Conservation (phyloP, 1,140 invertebrate genomes). For the Pristionchus pacificus region DNA sequence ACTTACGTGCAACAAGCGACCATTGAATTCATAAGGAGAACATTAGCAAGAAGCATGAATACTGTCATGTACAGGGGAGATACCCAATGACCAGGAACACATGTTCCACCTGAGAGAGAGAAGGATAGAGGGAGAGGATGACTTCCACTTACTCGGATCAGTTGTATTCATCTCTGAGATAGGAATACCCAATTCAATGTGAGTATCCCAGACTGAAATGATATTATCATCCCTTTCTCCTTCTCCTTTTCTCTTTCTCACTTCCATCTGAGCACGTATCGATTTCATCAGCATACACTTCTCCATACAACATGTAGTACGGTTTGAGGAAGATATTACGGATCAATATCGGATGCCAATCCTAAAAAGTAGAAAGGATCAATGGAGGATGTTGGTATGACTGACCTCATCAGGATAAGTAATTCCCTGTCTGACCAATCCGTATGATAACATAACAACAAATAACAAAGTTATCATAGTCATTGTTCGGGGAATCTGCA, state of each 20-base stretch:
- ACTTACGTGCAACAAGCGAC: slow-evolving; percentile 94
- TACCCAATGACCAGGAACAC: slow-evolving; percentile 29
- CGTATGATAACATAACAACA: slow-evolving; percentile 16
- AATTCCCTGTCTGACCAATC: slow-evolving; percentile 25
- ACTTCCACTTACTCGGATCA: not conserved
- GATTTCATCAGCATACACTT: slow-evolving; percentile 77
- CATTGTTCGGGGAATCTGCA: slow-evolving; percentile 30
- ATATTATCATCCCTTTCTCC: too few species aligned
- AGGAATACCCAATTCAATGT: slow-evolving; percentile 62
- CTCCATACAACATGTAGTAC: slow-evolving; percentile 96
- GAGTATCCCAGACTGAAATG: slow-evolving; percentile 75
- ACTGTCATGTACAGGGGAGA: slow-evolving; percentile 58
- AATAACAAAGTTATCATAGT: slow-evolving; percentile 25
- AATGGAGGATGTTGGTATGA: not conserved
- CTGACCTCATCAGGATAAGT: slow-evolving; percentile 21
- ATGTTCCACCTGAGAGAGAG: slow-evolving; percentile 7
- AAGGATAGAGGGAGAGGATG: too few species aligned
- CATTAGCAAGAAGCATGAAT: slow-evolving; percentile 90
- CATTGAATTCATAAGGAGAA: slow-evolving; percentile 90
- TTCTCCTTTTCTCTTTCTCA: slow-evolving; percentile 3
- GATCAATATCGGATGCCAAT: slow-evolving; percentile 31
- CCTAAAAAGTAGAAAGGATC: not conserved
- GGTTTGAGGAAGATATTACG: slow-evolving; percentile 90
- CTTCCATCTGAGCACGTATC: slow-evolving; percentile 54
- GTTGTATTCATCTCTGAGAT: slow-evolving; percentile 25